phyloP scores from a whole-genome alignment of 2,113 vertebrate species.

The Aldabrachelys gigantea region DNA sequence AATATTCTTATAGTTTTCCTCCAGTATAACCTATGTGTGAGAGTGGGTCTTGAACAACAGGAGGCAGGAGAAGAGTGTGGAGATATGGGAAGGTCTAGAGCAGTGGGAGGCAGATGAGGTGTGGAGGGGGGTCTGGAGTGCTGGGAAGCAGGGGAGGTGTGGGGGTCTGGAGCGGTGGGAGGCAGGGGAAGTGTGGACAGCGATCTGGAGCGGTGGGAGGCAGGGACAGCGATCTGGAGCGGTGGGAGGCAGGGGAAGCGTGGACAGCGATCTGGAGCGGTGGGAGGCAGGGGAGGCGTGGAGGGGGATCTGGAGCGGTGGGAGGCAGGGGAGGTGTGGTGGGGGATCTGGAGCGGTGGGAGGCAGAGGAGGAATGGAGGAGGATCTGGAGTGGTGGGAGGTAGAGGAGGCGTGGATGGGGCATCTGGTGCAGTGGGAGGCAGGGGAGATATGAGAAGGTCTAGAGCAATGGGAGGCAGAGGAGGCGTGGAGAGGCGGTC shows the following conservation, averaged over 20 bases:
- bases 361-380: background rate
- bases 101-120: background rate
- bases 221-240: no score
- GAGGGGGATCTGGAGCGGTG: background rate
- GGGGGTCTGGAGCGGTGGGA: background rate
- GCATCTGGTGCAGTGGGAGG: no score
- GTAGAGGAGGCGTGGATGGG: no score
- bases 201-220: no score
- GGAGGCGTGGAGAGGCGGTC: background rate
- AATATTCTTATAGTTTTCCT: background rate
- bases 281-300: background rate
- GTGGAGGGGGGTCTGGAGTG: no score
- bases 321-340: background rate
- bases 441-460: no score
- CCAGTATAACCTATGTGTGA: fast-evolving
- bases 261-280: fast-evolving
- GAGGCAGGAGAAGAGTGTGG: background rate
- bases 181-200: fast-evolving
- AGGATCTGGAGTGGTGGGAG: background rate
- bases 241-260: background rate
- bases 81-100: background rate
- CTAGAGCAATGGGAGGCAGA: background rate
- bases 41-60: background rate
- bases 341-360: background rate
- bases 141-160: background rate